Percentiles rank a stretch among this genome's conserved stretches.
These are phyloP conservation scores for Ochotona curzoniae DNA, from an alignment of 2,113 vertebrate species.

Conservation along the genomic window DNA sequence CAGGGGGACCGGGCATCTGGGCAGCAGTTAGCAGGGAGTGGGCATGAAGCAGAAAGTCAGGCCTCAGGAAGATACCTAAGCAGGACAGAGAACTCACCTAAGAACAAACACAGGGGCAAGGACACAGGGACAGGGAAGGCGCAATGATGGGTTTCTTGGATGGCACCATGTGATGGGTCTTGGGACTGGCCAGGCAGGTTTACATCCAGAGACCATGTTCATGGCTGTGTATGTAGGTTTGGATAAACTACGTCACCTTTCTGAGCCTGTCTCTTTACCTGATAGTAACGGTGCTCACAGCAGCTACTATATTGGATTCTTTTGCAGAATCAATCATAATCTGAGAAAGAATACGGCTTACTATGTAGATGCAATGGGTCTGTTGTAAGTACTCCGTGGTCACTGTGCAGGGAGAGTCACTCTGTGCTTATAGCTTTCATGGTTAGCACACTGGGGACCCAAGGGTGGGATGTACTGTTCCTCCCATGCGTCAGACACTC, in stretches of 20 bases:
- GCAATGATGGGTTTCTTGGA: not conserved
- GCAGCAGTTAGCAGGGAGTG: too few relatives aligned
- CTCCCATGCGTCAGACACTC: too few relatives aligned
- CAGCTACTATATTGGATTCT: not conserved
- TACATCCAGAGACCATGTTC: not conserved
- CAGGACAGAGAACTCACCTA: too few relatives aligned
- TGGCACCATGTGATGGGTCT: not conserved
- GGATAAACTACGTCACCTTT: not conserved
- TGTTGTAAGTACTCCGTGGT: not conserved
- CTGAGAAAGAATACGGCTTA: not conserved
- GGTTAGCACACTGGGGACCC: not conserved
- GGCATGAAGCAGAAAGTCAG: not conserved
- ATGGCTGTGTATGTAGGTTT: not conserved
- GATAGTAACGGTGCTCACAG: not conserved
- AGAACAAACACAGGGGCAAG: too few relatives aligned
- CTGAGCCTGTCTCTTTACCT: not conserved
- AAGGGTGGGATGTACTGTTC: not conserved
- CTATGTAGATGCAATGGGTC: too few relatives aligned
- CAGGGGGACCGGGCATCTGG: too few relatives aligned
- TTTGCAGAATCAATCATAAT: not conserved
- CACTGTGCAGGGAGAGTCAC: not conserved
- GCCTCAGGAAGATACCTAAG: not conserved
- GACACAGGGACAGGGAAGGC: too few relatives aligned
- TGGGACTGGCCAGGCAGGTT: not conserved
- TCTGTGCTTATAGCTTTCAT: not conserved